These are phyloP conservation scores for Cosmia pyralina DNA, from an alignment of 2,888 invertebrate genomes.

Conservation along the genomic window DNA sequence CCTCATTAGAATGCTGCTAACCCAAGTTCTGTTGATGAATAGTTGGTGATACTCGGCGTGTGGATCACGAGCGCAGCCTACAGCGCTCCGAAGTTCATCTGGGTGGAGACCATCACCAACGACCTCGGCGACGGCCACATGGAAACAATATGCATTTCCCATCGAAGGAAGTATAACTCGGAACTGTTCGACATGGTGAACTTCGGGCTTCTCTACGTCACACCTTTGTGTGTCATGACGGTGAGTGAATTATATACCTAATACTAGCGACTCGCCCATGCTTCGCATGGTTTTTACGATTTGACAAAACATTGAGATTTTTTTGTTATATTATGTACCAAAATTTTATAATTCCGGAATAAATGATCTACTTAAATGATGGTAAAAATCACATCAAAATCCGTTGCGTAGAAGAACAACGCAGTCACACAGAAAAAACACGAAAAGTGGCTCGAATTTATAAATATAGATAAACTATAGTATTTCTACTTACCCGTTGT, in stretches of 20 bases:
- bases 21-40: slow-evolving; percentile 48
- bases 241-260: slow-evolving; percentile 83
- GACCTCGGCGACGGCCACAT: slow-evolving; percentile 89
- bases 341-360: not conserved
- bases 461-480: not conserved
- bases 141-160: slow-evolving; percentile 93
- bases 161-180: slow-evolving; percentile 94
- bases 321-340: not conserved
- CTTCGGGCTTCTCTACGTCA: slow-evolving; percentile 94
- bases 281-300: not conserved
- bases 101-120: slow-evolving; percentile 94
- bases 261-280: not conserved
- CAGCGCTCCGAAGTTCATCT: slow-evolving; percentile 95
- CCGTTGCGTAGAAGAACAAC: not conserved
- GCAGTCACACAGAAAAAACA: too few species aligned
- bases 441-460: too few species aligned
- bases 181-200: slow-evolving; percentile 95
- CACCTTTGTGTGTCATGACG: slow-evolving; percentile 95
- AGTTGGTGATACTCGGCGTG: slow-evolving; percentile 94
- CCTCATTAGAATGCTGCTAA: not conserved
- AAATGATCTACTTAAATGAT: not conserved
- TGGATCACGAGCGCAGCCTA: slow-evolving; percentile 96
- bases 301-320: not conserved
- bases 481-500: too few species aligned
- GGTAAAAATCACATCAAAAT: not conserved